Conservation (phyloP, 2,113 vertebrate species). For the Dromaius novaehollandiae region DNA sequence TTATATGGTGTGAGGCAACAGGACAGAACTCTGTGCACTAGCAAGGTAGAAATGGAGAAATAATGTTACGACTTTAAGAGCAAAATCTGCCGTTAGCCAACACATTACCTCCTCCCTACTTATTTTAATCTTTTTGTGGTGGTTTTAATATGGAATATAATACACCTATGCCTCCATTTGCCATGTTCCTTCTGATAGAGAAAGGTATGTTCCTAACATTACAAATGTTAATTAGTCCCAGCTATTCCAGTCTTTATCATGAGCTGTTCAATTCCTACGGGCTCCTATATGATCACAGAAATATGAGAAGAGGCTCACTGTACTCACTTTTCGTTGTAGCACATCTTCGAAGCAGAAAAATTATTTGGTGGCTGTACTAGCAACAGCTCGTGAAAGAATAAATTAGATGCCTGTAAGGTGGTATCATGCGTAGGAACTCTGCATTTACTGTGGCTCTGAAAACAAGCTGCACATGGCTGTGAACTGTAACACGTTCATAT, state of each 20-base stretch:
- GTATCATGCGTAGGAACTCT: neutral
- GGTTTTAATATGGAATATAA: neutral
- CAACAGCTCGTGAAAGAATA: neutral
- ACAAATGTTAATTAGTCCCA: neutral
- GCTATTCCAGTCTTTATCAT: neutral
- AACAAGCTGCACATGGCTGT: neutral
- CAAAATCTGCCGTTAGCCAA: neutral
- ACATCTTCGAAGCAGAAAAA: neutral
- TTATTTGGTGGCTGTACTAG: neutral
- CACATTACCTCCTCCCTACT: neutral
- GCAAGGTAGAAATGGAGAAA: neutral
- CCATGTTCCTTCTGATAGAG: neutral
- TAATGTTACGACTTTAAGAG: neutral
- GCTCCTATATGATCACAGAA: neutral
- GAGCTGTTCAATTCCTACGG: neutral
- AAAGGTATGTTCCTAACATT: neutral
- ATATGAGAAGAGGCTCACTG: neutral
- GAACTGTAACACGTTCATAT: neutral
- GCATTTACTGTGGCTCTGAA: neutral
- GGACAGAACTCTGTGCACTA: neutral
- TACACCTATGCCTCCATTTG: neutral
- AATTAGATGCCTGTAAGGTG: neutral
- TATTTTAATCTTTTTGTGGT: neutral
- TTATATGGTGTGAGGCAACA: neutral
- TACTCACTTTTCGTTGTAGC: neutral